phyloP scores from a whole-genome alignment of 2,797 vertebrate genomes.

The Garrulus glandarius region DNA sequence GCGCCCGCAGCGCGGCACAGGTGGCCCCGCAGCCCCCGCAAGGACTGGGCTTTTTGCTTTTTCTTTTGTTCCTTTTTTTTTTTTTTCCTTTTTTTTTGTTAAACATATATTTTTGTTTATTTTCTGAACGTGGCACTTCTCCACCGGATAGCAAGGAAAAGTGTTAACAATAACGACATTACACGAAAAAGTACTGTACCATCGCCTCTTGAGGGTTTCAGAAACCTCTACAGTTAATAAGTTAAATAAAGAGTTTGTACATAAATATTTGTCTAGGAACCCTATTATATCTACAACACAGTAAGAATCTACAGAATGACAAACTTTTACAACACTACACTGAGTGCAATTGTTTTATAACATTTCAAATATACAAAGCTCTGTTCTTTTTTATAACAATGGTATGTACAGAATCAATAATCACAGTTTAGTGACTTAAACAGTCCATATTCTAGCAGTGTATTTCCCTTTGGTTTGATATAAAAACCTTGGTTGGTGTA shows the following conservation, averaged over 20 bases:
- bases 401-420: conserved; percentile 91
- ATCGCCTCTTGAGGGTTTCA: conserved; percentile 79
- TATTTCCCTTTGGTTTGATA: conserved; percentile 92
- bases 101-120: conserved; percentile 81
- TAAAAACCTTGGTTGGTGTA: conserved; percentile 83
- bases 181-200: conserved; percentile 84
- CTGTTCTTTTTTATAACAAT: conserved; percentile 88
- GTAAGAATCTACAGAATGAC: conserved; percentile 91
- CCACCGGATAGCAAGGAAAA: conserved; percentile 83
- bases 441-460: conserved; percentile 85
- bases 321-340: conserved; percentile 96
- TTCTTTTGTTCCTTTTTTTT: background rate
- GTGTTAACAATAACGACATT: conserved; percentile 88
- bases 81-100: conserved; percentile 16
- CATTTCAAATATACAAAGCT: conserved; percentile 95
- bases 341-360: conserved; percentile 96
- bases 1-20: background rate
- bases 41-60: background rate
- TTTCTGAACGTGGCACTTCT: conserved; percentile 82
- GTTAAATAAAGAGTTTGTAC: conserved; percentile 87
- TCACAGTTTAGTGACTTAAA: conserved; percentile 88
- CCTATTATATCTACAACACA: conserved; percentile 92
- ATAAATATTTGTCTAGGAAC: conserved; percentile 98
- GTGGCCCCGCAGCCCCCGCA: background rate
- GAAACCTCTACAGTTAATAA: conserved; percentile 84